Conservation (phyloP, 2,888 invertebrate species). For the Melanostoma scalare region DNA sequence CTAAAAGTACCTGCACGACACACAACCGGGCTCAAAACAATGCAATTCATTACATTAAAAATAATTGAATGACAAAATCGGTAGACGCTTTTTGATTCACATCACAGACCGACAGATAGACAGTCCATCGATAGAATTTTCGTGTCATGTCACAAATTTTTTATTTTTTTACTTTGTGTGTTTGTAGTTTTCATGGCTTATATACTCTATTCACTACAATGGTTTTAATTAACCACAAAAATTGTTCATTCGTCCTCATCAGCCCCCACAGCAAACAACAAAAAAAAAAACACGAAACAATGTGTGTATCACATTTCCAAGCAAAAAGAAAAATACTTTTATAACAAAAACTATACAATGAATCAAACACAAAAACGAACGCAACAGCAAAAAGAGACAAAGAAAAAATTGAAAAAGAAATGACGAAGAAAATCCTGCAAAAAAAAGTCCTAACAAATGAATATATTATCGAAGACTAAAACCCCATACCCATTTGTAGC, state of each 20-base stretch:
- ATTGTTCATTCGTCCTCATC: constrained; percentile 38
- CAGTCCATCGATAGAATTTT: constrained; percentile 39
- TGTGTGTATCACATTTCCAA: constrained; percentile 4
- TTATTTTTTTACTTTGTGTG: constrained; percentile 2
- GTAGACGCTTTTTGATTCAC: constrained; percentile 8
- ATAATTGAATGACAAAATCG: constrained; percentile 51
- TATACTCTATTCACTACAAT: constrained; percentile 5
- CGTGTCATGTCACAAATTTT: constrained; percentile 11
- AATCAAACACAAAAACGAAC: constrained; percentile 8
- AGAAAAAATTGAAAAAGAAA: constrained; percentile 17
- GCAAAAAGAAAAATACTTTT: neutral
- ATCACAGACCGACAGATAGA: constrained; percentile 13
- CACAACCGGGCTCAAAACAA: neutral
- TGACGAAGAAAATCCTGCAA: constrained; percentile 29
- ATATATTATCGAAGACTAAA: constrained; percentile 59
- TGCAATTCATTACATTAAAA: constrained; percentile 53
- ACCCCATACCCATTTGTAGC: neutral
- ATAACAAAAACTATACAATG: too few species aligned
- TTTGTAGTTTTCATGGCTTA: constrained; percentile 29
- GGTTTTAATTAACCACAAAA: constrained; percentile 66
- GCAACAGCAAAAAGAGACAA: neutral
- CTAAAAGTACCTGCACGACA: too few species aligned
- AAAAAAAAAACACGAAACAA: neutral
- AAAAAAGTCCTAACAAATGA: constrained; percentile 57
- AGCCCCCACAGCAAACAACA: neutral